Evolutionary conservation across 30 jellyfish, hydroid and myxozoan species (phyloP), one percentile per base, ranked within the genome.

Genomic region (Aurelia coerulea): DNA sequence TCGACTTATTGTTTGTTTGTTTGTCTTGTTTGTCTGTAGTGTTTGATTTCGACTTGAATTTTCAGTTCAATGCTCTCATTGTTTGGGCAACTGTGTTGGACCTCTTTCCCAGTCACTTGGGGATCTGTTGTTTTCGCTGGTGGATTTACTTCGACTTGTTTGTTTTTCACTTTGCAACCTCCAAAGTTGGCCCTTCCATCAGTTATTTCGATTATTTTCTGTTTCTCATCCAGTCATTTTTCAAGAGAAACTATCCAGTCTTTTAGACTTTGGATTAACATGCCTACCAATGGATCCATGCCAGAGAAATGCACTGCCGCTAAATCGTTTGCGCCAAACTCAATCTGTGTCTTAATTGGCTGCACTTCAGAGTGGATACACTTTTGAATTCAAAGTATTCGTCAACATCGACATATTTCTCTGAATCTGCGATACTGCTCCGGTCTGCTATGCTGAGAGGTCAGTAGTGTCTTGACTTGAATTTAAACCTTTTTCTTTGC

Each of bases 141-240:
- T 37, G 74, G 37, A 65, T 65, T 12, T 8, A 2, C 23, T 19
- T 65, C 74, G 74, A 65, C 34, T 37, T 65, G 35, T 65, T 34
- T 65, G 74, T 18, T 65, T 65, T 3, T 15, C 0, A 8, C 74
- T 19, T 65, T 2, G 15, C 4, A 14, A 37, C 17, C 37, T 69
- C 60, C 35, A 69, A 69, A 31, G 10, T 69, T 12, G 80, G 65
- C 80, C 80, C 63, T 23, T 69, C 80, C 80, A 69, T 31, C 32
- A 69, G 65, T 3, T 39, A 23, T 39, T 69, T 32, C 65, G 42
- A 69, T 69, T 31, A 69, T 69, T 69, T 69, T 69, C 80, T n/a
- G 80, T 69, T 69, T 69, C 62, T 69, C 80, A 69, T 31, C 3
- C n/a, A 69, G 80, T 39, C 29, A 60, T 18, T 69, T 33, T 39